Evolutionary conservation across 2,797 vertebrate genomes (phyloP).

Genomic region (Heterohyrax brucei): DNA sequence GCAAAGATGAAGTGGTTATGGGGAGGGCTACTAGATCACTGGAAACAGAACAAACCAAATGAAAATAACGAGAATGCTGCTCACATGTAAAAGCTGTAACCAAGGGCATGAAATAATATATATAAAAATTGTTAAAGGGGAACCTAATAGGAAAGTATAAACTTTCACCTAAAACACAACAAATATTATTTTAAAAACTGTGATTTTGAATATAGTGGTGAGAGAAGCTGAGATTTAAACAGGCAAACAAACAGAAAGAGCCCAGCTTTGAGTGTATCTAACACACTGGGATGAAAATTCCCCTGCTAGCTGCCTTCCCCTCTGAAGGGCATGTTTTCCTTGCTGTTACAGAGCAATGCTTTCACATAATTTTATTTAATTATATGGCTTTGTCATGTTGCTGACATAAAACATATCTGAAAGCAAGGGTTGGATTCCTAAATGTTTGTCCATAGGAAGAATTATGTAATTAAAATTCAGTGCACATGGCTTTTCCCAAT

Average conservation of each 20-base stretch:
- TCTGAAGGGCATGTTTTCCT: not conserved
- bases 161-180: too few relatives aligned
- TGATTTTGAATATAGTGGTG: not conserved
- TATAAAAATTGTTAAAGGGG: too few relatives aligned
- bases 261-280: not conserved
- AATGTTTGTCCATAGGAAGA: not conserved
- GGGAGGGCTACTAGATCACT: too few relatives aligned
- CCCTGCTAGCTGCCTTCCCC: not conserved
- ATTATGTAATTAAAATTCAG: not conserved
- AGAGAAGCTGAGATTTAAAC: slow-evolving; percentile 5
- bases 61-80: too few relatives aligned
- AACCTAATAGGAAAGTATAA: too few relatives aligned
- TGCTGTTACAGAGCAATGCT: slow-evolving; percentile 19
- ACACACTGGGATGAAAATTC: not conserved
- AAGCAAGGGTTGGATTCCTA: not conserved
- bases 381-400: slow-evolving; percentile 65
- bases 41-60: too few relatives aligned
- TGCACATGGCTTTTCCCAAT: not conserved
- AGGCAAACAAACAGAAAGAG: not conserved
- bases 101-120: too few relatives aligned
- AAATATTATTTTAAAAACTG: not conserved
- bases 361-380: slow-evolving; percentile 32
- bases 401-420: not conserved
- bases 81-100: too few relatives aligned
- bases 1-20: too few relatives aligned